These are phyloP conservation scores for Spermophilus dauricus DNA, from an alignment of 2,113 vertebrate genomes.

Conservation along the genomic window DNA sequence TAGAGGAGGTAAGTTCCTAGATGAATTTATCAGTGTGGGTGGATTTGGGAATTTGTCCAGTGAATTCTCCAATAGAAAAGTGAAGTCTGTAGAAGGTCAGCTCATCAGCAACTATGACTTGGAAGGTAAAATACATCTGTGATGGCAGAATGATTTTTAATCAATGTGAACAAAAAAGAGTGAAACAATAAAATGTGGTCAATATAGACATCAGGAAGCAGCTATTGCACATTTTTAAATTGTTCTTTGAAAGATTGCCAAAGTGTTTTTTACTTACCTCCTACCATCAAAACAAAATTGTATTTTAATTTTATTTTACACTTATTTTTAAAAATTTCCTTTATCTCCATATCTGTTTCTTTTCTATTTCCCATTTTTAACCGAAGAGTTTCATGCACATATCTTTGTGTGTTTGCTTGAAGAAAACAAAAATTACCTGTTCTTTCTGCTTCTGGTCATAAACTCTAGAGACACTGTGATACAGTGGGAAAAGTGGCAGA, in stretches of 20 bases:
- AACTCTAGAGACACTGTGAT: background rate
- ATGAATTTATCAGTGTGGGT: background rate
- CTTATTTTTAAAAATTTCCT: background rate
- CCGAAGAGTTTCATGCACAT: background rate
- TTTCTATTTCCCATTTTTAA: background rate
- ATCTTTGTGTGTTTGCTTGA: conserved; percentile 4
- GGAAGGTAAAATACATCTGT: background rate
- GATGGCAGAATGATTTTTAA: background rate
- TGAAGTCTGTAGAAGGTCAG: background rate
- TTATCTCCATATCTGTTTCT: background rate
- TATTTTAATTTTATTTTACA: background rate
- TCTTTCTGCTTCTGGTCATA: background rate
- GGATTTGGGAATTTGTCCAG: background rate
- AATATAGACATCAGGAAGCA: background rate
- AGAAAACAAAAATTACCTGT: conserved; percentile 10
- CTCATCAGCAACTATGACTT: background rate
- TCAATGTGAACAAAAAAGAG: background rate
- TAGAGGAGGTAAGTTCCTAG: background rate
- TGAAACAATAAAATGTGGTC: background rate
- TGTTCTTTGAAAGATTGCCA: background rate
- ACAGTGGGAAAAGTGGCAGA: background rate
- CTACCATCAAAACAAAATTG: background rate
- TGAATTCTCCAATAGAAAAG: background rate
- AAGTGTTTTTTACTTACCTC: background rate
- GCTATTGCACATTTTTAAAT: background rate